phyloP scores from a whole-genome alignment of 2,797 vertebrate genomes.

The Sardinella longiceps region DNA sequence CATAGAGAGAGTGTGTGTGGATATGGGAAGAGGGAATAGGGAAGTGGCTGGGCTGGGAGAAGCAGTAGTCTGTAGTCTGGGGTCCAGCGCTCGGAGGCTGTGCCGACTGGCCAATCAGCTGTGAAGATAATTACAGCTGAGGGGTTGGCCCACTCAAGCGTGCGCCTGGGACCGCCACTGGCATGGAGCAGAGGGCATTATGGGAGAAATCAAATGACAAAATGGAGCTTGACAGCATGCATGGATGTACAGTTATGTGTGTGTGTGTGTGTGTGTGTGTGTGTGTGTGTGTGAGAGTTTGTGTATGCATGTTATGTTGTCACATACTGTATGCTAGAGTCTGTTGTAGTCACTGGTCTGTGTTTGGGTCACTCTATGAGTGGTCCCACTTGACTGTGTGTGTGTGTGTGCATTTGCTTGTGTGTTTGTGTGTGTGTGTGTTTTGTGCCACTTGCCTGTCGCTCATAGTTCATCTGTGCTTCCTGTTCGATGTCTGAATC shows the following conservation, averaged over 20 bases:
- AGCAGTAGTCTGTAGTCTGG: background rate
- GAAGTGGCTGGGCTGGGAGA: background rate
- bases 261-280: constrained; percentile 8
- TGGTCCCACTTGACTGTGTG: background rate
- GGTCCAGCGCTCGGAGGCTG: background rate
- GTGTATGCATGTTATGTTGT: background rate
- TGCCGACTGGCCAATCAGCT: constrained; percentile 41
- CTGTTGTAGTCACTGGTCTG: background rate
- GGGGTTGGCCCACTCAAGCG: constrained; percentile 37
- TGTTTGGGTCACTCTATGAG: background rate
- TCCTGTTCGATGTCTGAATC: constrained; percentile 98
- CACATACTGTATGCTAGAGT: background rate
- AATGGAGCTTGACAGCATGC: constrained; percentile 12
- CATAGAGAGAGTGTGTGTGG: constrained; percentile 25
- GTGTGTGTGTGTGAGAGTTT: background rate
- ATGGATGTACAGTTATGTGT: background rate
- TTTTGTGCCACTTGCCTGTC: constrained; percentile 78
- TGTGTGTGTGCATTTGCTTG: background rate
- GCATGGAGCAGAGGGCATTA: constrained; percentile 2
- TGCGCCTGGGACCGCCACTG: constrained; percentile 26
- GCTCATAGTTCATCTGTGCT: constrained; percentile 92
- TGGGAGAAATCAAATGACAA: background rate
- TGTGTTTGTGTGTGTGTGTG: background rate
- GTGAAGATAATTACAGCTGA: constrained; percentile 48
- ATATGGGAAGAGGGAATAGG: too few species aligned